Percentiles rank a stretch among this genome's conserved stretches.
Evolutionary conservation across 2,797 vertebrate species (phyloP).

Genomic region (Zenarchopterus dispar): DNA sequence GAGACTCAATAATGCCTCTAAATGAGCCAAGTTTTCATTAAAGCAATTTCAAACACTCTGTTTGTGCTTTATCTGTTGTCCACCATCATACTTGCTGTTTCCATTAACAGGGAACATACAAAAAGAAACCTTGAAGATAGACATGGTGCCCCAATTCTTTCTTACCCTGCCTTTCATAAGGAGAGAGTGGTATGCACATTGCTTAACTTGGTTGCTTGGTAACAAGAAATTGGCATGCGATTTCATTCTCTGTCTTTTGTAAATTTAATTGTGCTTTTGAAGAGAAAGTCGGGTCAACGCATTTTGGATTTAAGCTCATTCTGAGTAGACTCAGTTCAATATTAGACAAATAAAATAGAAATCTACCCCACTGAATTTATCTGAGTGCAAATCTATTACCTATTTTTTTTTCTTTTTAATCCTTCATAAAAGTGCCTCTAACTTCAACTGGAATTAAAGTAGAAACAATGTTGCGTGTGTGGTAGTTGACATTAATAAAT

Average conservation of each 20-base stretch:
- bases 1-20: constrained; percentile 73
- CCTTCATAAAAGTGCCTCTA: constrained; percentile 21
- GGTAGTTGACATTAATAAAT: constrained; percentile 46
- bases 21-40: constrained; percentile 78
- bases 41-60: constrained; percentile 68
- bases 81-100: constrained; percentile 61
- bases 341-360: constrained; percentile 44
- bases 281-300: constrained; percentile 41
- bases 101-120: constrained; percentile 44
- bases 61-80: constrained; percentile 67
- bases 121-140: constrained; percentile 52
- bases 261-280: constrained; percentile 68
- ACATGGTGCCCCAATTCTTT: constrained; percentile 52
- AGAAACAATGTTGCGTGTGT: constrained; percentile 24
- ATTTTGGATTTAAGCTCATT: constrained; percentile 44
- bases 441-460: constrained; percentile 39
- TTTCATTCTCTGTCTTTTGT: constrained; percentile 46
- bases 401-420: constrained; percentile 21
- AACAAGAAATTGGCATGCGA: constrained; percentile 69
- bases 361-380: constrained; percentile 21
- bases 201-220: constrained; percentile 78
- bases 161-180: constrained; percentile 53
- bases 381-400: constrained; percentile 16
- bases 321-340: constrained; percentile 34
- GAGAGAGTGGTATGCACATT: constrained; percentile 56